phyloP scores from a whole-genome alignment of 2,888 invertebrate species.

The Pseudolycoriella hygida region DNA sequence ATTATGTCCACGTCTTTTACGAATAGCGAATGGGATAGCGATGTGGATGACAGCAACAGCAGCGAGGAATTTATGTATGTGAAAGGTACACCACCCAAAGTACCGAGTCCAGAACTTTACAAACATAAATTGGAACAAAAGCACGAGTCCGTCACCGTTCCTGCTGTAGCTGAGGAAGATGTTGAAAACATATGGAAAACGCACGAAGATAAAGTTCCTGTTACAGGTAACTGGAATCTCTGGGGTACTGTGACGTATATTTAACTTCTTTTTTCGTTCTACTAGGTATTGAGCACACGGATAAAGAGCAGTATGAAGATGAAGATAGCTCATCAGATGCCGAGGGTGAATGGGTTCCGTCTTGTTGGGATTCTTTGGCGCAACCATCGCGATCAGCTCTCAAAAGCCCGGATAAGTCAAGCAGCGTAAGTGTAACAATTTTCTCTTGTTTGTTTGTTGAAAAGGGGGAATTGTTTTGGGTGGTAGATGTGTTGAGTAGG shows the following conservation, averaged over 20 bases:
- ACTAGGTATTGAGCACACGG: background rate
- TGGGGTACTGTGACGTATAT: background rate
- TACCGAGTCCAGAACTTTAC: background rate
- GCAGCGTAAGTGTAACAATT: constrained; percentile 12
- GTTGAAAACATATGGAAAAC: constrained; percentile 9
- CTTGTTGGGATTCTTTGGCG: constrained; percentile 64
- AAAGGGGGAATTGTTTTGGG: too few relatives aligned
- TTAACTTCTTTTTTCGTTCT: background rate
- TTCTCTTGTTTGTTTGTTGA: constrained; percentile 2
- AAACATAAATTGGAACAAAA: constrained; percentile 1
- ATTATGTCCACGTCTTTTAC: constrained; percentile 12
- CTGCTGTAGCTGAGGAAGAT: background rate
- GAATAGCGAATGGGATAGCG: constrained; percentile 24
- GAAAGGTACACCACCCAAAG: constrained; percentile 11
- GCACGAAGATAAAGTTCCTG: constrained; percentile 10
- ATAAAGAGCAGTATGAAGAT: background rate
- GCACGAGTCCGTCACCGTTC: background rate
- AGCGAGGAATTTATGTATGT: constrained; percentile 20
- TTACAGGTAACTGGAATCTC: background rate
- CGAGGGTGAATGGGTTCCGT: constrained; percentile 59
- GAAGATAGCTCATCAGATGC: constrained; percentile 19
- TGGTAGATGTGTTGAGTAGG: too few relatives aligned
- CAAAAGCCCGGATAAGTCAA: constrained; percentile 31
- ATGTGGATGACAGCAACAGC: constrained; percentile 27
- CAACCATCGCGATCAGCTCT: constrained; percentile 59